phyloP scores from a whole-genome alignment of 2,797 vertebrate species.

The Takifugu ocellatus region DNA sequence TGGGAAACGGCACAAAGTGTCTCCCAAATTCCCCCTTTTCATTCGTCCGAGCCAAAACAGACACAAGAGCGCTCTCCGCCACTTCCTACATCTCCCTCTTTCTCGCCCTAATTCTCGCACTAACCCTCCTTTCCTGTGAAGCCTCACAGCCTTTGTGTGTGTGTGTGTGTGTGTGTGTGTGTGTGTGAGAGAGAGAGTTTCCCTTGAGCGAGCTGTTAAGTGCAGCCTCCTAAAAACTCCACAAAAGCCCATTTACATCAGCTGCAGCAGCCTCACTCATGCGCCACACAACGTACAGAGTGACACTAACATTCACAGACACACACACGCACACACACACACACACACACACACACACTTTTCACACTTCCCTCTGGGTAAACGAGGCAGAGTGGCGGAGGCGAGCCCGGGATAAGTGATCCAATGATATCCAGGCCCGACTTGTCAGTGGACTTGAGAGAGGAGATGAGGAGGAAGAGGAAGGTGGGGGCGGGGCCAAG shows the following conservation, averaged over 20 bases:
- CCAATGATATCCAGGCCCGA: slow-evolving; percentile 84
- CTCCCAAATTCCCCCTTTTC: slow-evolving; percentile 41
- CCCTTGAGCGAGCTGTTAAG: slow-evolving; percentile 74
- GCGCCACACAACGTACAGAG: slow-evolving; percentile 32
- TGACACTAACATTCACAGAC: slow-evolving; percentile 62
- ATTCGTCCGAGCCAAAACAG: slow-evolving; percentile 61
- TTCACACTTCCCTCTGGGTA: slow-evolving; percentile 72
- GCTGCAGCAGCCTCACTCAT: slow-evolving; percentile 43
- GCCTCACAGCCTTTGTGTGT: slow-evolving; percentile 45
- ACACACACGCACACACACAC: slow-evolving; percentile 33
- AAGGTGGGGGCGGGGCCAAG: slow-evolving; percentile 60
- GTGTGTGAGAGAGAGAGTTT: slow-evolving; percentile 51
- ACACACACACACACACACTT: slow-evolving; percentile 63
- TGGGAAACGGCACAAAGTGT: slow-evolving; percentile 55
- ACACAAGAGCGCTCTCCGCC: slow-evolving; percentile 48
- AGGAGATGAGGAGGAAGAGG: slow-evolving; percentile 68
- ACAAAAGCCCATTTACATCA: slow-evolving; percentile 76
- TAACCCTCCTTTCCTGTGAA: slow-evolving; percentile 53
- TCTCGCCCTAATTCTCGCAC: slow-evolving; percentile 64
- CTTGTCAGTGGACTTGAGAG: slow-evolving; percentile 73
- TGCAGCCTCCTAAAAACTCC: slow-evolving; percentile 74
- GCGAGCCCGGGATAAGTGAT: slow-evolving; percentile 77
- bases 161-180: slow-evolving; percentile 41
- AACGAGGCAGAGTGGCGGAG: slow-evolving; percentile 63
- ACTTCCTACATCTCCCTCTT: slow-evolving; percentile 63